Conservation (phyloP, 2,113 vertebrate genomes). For the Macheiramphus alcinus region DNA sequence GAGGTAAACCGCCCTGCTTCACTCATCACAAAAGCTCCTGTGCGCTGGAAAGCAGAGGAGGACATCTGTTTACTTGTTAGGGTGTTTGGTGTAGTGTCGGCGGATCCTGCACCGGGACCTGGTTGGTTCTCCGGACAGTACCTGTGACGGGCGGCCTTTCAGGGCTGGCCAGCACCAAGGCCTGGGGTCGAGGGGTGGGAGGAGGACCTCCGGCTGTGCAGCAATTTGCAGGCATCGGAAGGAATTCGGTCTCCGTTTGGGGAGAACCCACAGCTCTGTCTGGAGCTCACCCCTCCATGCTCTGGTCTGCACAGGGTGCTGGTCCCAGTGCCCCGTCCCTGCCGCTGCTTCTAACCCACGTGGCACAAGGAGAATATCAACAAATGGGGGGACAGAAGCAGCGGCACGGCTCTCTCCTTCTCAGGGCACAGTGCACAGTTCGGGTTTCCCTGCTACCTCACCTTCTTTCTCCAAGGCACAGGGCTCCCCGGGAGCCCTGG, state of each 20-base stretch:
- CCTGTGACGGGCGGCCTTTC: not conserved
- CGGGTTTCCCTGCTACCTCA: not conserved
- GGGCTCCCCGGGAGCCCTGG: not conserved
- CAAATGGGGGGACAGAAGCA: not conserved
- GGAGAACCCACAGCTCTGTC: not conserved
- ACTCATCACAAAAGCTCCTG: not conserved
- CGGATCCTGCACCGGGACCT: not conserved
- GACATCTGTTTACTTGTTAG: not conserved
- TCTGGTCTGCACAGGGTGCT: not conserved
- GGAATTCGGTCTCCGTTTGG: not conserved
- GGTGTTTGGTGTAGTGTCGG: not conserved
- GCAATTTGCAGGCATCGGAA: accelerated
- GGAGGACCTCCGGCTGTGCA: not conserved
- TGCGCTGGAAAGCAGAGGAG: not conserved
- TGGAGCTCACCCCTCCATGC: accelerated
- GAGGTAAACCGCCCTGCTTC: not conserved
- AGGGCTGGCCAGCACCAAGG: not conserved
- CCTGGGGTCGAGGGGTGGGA: not conserved
- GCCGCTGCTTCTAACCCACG: not conserved
- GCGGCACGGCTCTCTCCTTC: not conserved
- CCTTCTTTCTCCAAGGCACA: not conserved
- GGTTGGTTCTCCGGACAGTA: not conserved
- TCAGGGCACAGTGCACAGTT: too few relatives aligned
- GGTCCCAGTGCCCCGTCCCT: not conserved
- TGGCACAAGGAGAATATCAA: not conserved